A percentile compares a stretch with the other conserved stretches of the same genome.
Conservation (phyloP, 2,113 vertebrate species). For the Periophthalmodon schlosseri region DNA sequence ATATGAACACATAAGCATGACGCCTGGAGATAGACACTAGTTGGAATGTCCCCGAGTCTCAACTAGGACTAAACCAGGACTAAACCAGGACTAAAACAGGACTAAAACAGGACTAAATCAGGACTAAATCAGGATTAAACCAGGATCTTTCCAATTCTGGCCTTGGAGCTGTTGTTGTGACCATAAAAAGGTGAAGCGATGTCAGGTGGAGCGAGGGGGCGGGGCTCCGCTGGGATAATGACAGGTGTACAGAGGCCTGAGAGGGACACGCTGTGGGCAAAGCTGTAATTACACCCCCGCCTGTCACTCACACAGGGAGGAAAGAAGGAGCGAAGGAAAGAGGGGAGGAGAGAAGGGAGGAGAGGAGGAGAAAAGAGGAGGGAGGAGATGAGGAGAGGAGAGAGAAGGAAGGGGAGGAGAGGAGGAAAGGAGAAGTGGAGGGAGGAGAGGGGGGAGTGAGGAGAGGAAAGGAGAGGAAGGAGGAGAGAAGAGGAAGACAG, state of each 20-base stretch:
- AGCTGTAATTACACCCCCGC: neutral
- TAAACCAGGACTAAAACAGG: no score
- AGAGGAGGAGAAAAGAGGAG: neutral
- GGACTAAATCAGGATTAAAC: neutral
- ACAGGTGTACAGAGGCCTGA: neutral
- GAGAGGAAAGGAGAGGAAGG: neutral
- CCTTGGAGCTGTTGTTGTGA: neutral
- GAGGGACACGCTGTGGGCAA: neutral
- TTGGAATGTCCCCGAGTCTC: no score
- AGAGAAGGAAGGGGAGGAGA: neutral
- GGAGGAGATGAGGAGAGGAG: neutral
- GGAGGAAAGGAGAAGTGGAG: neutral
- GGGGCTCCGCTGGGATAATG: neutral
- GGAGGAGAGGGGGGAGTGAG: no score
- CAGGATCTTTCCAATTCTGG: no score
- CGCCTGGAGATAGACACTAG: no score
- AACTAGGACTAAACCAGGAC: no score
- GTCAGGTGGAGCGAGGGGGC: neutral
- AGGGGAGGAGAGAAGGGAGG: neutral
- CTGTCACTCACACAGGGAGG: neutral
- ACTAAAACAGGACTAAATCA: no score
- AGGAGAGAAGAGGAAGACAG: no score
- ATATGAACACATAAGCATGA: no score
- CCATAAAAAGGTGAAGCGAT: neutral
- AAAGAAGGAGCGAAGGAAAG: neutral